Percentiles rank a stretch among this genome's conserved stretches.
These are phyloP conservation scores for Coleophora deauratella DNA, from an alignment of 2,888 invertebrate species.

Conservation along the genomic window DNA sequence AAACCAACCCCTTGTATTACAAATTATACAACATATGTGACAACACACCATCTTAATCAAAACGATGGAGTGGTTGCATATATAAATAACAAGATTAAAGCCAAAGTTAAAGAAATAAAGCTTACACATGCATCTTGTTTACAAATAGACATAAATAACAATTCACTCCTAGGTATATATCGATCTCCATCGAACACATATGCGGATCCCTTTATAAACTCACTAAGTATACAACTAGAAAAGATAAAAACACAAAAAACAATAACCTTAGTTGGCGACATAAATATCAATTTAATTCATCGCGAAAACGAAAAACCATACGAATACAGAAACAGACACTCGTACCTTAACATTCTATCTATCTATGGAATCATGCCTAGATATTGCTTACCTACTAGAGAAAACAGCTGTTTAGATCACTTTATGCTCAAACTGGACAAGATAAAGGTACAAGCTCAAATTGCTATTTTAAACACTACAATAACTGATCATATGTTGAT, in stretches of 20 bases:
- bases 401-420: constrained; percentile 7
- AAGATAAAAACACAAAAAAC: not conserved
- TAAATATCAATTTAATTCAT: constrained; percentile 3
- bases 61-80: too few relatives aligned
- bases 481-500: constrained; percentile 8
- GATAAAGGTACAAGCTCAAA: not conserved
- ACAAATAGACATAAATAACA: too few relatives aligned
- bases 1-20: too few relatives aligned
- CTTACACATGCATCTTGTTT: too few relatives aligned
- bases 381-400: constrained; percentile 7
- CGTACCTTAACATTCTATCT: not conserved
- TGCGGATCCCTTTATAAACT: constrained; percentile 5
- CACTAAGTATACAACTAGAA: constrained; percentile 3
- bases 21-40: too few relatives aligned
- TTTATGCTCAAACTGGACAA: constrained; percentile 7
- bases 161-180: too few relatives aligned
- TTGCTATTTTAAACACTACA: constrained; percentile 4
- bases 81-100: too few relatives aligned
- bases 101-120: too few relatives aligned
- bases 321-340: not conserved
- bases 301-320: not conserved
- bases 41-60: too few relatives aligned
- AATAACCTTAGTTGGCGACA: constrained; percentile 8
- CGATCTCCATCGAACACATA: constrained; percentile 6
- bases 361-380: constrained; percentile 5